Conservation (phyloP, 2,797 vertebrate genomes). For the Ceryle rudis region DNA sequence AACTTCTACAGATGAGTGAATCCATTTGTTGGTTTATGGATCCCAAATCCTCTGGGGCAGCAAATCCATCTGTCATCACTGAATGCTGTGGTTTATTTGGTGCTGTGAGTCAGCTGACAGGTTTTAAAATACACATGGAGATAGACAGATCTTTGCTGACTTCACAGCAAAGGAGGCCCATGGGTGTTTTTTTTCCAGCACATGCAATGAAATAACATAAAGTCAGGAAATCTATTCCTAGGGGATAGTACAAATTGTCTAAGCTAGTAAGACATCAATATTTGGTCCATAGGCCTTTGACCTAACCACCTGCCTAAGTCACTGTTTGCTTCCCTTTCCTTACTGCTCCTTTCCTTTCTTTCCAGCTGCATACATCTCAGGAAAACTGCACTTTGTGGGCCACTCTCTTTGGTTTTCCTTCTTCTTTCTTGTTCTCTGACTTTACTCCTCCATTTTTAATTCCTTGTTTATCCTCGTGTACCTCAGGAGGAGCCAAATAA, state of each 20-base stretch:
- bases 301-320: constrained; percentile 22
- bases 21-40: constrained; percentile 75
- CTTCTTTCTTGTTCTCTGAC: neutral
- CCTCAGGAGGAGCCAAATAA: neutral
- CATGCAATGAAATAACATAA: constrained; percentile 36
- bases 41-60: constrained; percentile 55
- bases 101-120: constrained; percentile 49
- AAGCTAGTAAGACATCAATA: constrained; percentile 12
- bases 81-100: constrained; percentile 64
- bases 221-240: constrained; percentile 44
- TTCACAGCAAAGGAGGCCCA: constrained; percentile 38
- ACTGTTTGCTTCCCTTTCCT: neutral
- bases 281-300: neutral
- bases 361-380: neutral
- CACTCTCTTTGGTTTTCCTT: neutral
- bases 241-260: constrained; percentile 27
- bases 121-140: constrained; percentile 59
- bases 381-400: neutral
- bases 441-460: neutral
- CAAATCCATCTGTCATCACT: constrained; percentile 65
- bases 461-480: neutral
- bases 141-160: constrained; percentile 51
- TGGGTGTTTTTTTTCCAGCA: constrained; percentile 50
- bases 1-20: constrained; percentile 72
- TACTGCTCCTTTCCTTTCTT: neutral